Evolutionary conservation across 2,113 vertebrate genomes (phyloP), one percentile per base, ranked within the genome.

Genomic region (Plestiodon gilberti): DNA sequence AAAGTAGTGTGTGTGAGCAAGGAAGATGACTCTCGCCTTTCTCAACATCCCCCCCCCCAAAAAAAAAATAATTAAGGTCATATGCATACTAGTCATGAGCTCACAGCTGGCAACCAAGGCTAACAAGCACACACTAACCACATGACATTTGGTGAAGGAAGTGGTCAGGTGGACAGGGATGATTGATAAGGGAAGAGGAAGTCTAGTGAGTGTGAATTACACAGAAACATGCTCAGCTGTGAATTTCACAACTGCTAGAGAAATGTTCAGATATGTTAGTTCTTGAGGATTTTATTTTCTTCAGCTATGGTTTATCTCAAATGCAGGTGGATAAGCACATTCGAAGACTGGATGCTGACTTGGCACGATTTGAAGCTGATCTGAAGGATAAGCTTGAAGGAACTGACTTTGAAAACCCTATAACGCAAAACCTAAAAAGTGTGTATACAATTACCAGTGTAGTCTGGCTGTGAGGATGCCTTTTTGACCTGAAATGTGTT

Each of bases 311-410:
- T 90, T 84, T 90, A 75, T 65, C 87, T 70, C 43, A 69, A 38
- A 35, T 18, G 33, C 65, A 99, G 99, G 99, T 99, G 94, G 99
- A 99, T 90, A 99, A 99, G 93, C 99, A 99, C 82, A 99, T 99
- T 88, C 97, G 99, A 40, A 96, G 99, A 70, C 97, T 99, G 52
- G 99, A 99, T 3, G 99, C 99, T 0, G 99, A 99, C 93, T 91
- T 99, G 88, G 99, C 99, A 0, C 97, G 99, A 1, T 99, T 99
- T 11, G 99, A 99, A 74, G 99, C 99, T 0, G 99, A 99, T 90
- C 96, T 99, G 33, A 99, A 99, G 89, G 99, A 99, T 89, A 99
- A 99, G 91, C 94, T 99, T 95, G 99, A 99, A 90, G 95, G 98
- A 90, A 98, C 97, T 0, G 97, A 98, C 89, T 98, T 98, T 1